Base-by-base conservation (phyloP, 2,888 invertebrate species). In the Cheilosia vulpina region DNA sequence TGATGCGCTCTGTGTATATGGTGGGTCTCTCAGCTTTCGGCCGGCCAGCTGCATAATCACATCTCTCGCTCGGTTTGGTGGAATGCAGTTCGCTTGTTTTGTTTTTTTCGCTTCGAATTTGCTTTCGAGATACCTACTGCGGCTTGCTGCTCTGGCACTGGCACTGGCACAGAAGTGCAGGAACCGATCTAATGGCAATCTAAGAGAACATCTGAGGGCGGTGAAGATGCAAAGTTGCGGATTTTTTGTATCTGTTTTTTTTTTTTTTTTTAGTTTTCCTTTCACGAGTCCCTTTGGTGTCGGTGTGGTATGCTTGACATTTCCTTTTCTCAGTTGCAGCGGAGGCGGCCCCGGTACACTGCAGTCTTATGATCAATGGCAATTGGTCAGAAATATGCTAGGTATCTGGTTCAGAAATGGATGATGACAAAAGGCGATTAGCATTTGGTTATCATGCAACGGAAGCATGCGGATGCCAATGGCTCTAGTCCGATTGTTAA, bases 1-100 rank as follows among this genome's bases (percentile, higher is more conserved):
- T 55, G 78, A 63, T 63, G 62, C 57, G 27, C 27, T 6, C 27
- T 27, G 27, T 27, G 27, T 27, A 27, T 19, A 34, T 52, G 62
- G 31, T 45, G 45, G 45, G n/a, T 38, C 38, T 63, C 45, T 73
- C 50, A 71, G 58, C 41, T 63, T 80, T 77, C 66, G 47, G 66
- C 50, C 52, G 85, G 52, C 85, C 85, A 81, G 85, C 85, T 85
- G 85, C 81, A 85, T 76, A 76, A 71, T 80, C 80, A 76, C 69
- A 82, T 76, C 63, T 60, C 60, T 65, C 69, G 55, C 47, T 45
- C 62, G 69, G 63, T 65, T 43, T 34, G n/a, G 50, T 7, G 81
- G 85, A 85, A 81, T 85, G 85, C 75, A 66, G 58, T 65, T 58
- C 53, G 38, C 13, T 38, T 38, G 13, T 52, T 15, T 38, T 38